Conservation (phyloP, 2,888 invertebrate species). For the Brachypalpus laphriformis region DNA sequence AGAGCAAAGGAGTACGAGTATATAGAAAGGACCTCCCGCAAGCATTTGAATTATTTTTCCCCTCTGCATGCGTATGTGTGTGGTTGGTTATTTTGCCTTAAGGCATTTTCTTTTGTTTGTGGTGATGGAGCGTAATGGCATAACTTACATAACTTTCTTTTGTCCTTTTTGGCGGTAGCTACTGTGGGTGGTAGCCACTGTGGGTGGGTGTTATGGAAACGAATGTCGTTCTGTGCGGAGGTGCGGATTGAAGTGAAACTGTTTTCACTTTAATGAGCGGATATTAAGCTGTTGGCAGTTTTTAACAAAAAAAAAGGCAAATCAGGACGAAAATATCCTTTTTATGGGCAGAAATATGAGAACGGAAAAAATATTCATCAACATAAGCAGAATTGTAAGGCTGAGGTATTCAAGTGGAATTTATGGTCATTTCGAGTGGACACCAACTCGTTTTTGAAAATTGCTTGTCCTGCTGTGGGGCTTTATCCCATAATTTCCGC, state of each 20-base stretch:
- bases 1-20: not conserved
- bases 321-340: not conserved
- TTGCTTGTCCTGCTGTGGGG: not conserved
- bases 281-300: conserved; percentile 58
- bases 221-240: conserved; percentile 21
- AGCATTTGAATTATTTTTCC: conserved; percentile 51
- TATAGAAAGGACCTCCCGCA: not conserved
- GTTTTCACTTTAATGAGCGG: conserved; percentile 54
- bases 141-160: conserved; percentile 53
- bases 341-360: not conserved
- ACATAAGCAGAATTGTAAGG: no score
- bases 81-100: conserved; percentile 23
- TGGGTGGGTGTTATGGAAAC: conserved; percentile 25
- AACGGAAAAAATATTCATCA: not conserved
- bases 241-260: conserved; percentile 29
- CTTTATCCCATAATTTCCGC: no score
- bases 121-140: conserved; percentile 52
- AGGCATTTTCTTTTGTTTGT: conserved; percentile 9
- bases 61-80: not conserved
- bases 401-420: not conserved
- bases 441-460: not conserved
- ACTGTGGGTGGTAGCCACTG: not conserved
- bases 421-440: not conserved
- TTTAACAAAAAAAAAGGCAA: not conserved
- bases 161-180: conserved; percentile 35